phyloP scores from a whole-genome alignment of 2,888 invertebrate species.

The Aspidiotus destructor region DNA sequence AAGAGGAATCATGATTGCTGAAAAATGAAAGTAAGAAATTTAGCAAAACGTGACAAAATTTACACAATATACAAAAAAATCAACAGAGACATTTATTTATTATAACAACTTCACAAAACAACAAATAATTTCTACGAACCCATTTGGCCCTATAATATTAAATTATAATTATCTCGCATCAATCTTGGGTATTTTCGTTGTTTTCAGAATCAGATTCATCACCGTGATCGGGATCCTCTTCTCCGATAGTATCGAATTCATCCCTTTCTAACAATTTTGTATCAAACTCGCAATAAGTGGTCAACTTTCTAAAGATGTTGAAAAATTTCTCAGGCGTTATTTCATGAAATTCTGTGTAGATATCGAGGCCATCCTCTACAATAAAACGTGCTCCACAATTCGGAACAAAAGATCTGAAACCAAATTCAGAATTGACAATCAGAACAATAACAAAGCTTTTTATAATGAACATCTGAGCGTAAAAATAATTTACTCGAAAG shows the following conservation, averaged over 20 bases:
- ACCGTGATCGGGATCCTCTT: too few species aligned
- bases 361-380: background rate
- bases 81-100: too few species aligned
- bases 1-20: too few species aligned
- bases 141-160: background rate
- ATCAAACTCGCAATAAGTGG: background rate
- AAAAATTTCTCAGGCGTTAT: background rate
- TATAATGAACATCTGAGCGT: background rate
- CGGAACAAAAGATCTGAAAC: background rate
- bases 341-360: background rate
- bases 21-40: too few species aligned
- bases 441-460: background rate
- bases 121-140: background rate
- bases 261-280: too few species aligned
- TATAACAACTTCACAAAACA: too few species aligned
- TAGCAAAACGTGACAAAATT: too few species aligned
- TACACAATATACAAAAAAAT: too few species aligned
- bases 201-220: background rate
- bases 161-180: background rate
- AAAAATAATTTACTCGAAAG: background rate
- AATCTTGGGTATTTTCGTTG: background rate
- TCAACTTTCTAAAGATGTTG: background rate
- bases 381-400: conserved; percentile 5
- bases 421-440: background rate
- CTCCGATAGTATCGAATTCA: too few species aligned